Percentiles rank a stretch among this genome's conserved stretches.
phyloP scores from a whole-genome alignment of 1,140 invertebrate species.

The Babylonia areolata region DNA sequence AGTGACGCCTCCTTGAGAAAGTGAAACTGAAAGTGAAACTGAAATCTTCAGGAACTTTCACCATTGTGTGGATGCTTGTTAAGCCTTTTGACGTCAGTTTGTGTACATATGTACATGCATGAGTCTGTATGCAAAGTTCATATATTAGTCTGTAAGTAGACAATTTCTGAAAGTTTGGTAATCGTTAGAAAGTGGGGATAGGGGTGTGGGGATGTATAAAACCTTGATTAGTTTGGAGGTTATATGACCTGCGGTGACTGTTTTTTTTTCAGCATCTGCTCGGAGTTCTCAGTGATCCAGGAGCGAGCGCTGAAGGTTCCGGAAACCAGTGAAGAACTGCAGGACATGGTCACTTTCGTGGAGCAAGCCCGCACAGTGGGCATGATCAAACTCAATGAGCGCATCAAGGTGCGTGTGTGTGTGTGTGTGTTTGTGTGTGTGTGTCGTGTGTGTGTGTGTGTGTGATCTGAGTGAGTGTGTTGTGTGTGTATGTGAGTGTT shows the following conservation, averaged over 20 bases:
- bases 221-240: not conserved
- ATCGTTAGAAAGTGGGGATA: too few species aligned
- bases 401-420: conserved; percentile 60
- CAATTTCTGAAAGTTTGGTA: too few species aligned
- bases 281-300: conserved; percentile 70
- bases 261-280: conserved; percentile 69
- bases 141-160: too few species aligned
- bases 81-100: too few species aligned
- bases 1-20: too few species aligned
- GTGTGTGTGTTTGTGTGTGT: not conserved
- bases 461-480: too few species aligned
- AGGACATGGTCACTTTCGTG: conserved; percentile 73
- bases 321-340: conserved; percentile 73
- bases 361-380: conserved; percentile 69
- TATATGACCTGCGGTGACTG: not conserved
- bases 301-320: conserved; percentile 69
- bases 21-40: too few species aligned
- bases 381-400: conserved; percentile 70
- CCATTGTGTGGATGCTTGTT: too few species aligned
- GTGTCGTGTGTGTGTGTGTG: not conserved
- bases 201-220: too few species aligned
- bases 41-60: too few species aligned
- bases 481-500: not conserved
- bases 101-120: too few species aligned
- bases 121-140: too few species aligned